Base-by-base conservation (phyloP, 64 coral and sea anemone genomes). In the Actinia tenebrosa region DNA sequence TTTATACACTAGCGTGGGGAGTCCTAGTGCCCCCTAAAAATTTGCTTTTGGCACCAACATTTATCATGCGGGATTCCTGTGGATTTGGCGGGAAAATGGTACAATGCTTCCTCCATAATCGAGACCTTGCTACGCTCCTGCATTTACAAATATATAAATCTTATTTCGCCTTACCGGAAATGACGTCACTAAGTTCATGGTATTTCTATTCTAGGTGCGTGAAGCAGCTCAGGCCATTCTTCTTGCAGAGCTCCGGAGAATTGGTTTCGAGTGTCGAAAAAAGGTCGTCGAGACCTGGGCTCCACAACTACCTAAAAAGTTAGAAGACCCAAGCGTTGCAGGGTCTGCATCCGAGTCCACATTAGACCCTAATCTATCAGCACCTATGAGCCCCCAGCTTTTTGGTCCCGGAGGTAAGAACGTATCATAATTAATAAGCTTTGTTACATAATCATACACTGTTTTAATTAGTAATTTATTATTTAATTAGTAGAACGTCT, bases 241-340 rank as follows among this genome's bases (percentile, higher is more conserved):
- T 0, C 55, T 99, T 19, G 93, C 97, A 3, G 97, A 99, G 58
- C 69, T 99, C 60, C 80, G 97, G 16, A 83, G 97, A 23, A 95
- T 99, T 77, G 93, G 90, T 45, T 85, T 85, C 16, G 97, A 99
- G 50, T 91, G 94, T 50, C 97, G 97, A 16, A 92, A 92, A 22
- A 89, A 93, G 43, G 93, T 99, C 6, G 97, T 99, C 14, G 97
- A 99, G 83, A 99, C 93, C 75, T 99, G 97, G 97, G 97, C 93
- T 16, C 93, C 93, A 83, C 93, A 99, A 63, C 89, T 99, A 77
- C 97, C 97, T 3, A 89, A 93, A 56, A 90, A 90, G 7, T 88
- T 99, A 17, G 89, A 82, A 23, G 82, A 89, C 58, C 86, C 86
- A n/a, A 87, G 91, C 17, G 61, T 68, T 10, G 71, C 82, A 20